Evolutionary conservation across 1,140 invertebrate genomes (phyloP).

Genomic region (Bombyx mandarina): DNA sequence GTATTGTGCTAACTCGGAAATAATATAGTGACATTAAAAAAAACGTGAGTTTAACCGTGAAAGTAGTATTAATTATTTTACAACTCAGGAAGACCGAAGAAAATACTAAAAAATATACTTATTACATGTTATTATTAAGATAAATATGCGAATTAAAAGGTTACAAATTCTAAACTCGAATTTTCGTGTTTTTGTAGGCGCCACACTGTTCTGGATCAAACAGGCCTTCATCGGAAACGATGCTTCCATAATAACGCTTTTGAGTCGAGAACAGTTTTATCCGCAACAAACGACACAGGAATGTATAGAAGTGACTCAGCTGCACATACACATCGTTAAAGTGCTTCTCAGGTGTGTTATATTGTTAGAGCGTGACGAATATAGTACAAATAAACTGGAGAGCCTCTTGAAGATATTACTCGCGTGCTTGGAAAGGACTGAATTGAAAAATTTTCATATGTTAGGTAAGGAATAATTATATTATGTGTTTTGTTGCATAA

Average conservation of each 20-base stretch:
- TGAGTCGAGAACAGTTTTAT: constrained; percentile 41
- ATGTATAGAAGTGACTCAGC: constrained; percentile 43
- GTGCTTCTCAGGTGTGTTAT: constrained; percentile 40
- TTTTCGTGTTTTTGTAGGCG: constrained; percentile 14
- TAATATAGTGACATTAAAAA: too few species aligned
- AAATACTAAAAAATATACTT: too few species aligned
- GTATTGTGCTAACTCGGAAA: too few species aligned
- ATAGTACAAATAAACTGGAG: constrained; percentile 38
- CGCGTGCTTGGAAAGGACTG: constrained; percentile 48
- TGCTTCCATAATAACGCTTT: constrained; percentile 35
- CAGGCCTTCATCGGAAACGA: constrained; percentile 46
- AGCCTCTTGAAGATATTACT: constrained; percentile 54
- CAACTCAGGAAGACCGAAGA: too few species aligned
- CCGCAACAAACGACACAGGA: constrained; percentile 45
- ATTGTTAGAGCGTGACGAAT: constrained; percentile 34
- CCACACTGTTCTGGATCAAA: constrained; percentile 41
- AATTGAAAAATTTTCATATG: constrained; percentile 65
- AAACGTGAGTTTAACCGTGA: too few species aligned
- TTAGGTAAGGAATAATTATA: constrained; percentile 36
- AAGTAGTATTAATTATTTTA: too few species aligned
- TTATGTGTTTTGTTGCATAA: too few species aligned
- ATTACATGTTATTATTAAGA: too few species aligned
- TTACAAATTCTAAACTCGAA: too few species aligned
- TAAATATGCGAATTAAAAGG: too few species aligned
- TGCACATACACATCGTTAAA: constrained; percentile 51